Conservation (phyloP, 2,888 invertebrate species). For the Harmothoe impar region DNA sequence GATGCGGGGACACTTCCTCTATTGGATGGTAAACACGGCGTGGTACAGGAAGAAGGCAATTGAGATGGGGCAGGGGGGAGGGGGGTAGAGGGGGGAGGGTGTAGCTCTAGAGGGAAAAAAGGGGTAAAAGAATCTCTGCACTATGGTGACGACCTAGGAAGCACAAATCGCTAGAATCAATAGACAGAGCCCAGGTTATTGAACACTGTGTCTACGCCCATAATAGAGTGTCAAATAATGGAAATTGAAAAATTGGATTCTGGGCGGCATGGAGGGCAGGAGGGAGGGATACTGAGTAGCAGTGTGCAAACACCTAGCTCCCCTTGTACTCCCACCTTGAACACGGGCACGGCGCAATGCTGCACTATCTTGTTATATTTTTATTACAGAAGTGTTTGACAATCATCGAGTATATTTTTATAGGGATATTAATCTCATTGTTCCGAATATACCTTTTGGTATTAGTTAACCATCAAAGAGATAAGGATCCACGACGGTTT, state of each 20-base stretch:
- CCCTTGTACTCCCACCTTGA: neutral
- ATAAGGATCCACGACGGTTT: too few species aligned
- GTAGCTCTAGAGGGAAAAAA: neutral
- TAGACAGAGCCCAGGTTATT: neutral
- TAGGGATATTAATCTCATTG: too few species aligned
- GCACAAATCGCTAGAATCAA: slow-evolving; percentile 24
- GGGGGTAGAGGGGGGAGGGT: neutral
- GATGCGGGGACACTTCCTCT: neutral
- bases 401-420: too few species aligned
- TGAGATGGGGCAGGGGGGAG: neutral
- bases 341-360: too few species aligned
- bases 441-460: too few species aligned
- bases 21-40: neutral
- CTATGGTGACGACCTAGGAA: neutral
- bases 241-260: slow-evolving; percentile 50
- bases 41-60: neutral
- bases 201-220: slow-evolving; percentile 35
- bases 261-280: neutral
- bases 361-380: too few species aligned
- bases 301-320: neutral
- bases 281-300: neutral
- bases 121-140: neutral
- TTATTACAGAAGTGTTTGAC: too few species aligned
- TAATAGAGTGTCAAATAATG: slow-evolving; percentile 56
- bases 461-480: too few species aligned